Evolutionary conservation across 2,888 invertebrate species (phyloP).

Genomic region (Thera britannica): DNA sequence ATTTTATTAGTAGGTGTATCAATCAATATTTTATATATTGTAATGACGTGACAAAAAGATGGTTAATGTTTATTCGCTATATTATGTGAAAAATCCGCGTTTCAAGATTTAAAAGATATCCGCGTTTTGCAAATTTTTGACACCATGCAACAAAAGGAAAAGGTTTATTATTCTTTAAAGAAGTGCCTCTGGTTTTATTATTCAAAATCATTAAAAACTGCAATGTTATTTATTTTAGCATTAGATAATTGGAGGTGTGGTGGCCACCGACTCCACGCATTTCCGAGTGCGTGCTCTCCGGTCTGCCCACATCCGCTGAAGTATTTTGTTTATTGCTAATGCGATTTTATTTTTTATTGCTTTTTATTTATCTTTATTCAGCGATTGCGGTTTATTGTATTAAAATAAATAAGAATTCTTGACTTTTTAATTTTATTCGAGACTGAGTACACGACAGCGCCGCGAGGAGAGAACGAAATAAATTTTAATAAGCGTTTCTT

Average conservation of each 20-base stretch:
- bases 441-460: constrained; percentile 82
- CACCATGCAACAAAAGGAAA: no score
- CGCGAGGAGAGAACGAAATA: constrained; percentile 83
- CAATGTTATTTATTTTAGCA: background rate
- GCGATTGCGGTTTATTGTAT: constrained; percentile 85
- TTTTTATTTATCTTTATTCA: constrained; percentile 85
- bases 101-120: no score
- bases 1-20: no score
- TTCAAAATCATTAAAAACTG: background rate
- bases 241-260: constrained; percentile 14
- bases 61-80: no score
- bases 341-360: constrained; percentile 85
- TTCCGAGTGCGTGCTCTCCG: constrained; percentile 68
- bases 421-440: constrained; percentile 85
- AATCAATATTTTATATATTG: no score
- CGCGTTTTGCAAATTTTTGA: no score
- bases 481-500: constrained; percentile 85
- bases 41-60: no score
- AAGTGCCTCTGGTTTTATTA: no score
- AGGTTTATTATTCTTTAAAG: no score
- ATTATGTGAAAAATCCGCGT: no score
- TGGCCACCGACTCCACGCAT: constrained; percentile 61
- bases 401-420: constrained; percentile 85
- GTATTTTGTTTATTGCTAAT: constrained; percentile 86
- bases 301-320: constrained; percentile 84